Evolutionary conservation across 2,113 vertebrate genomes (phyloP).

Genomic region (Sigmodon hispidus): DNA sequence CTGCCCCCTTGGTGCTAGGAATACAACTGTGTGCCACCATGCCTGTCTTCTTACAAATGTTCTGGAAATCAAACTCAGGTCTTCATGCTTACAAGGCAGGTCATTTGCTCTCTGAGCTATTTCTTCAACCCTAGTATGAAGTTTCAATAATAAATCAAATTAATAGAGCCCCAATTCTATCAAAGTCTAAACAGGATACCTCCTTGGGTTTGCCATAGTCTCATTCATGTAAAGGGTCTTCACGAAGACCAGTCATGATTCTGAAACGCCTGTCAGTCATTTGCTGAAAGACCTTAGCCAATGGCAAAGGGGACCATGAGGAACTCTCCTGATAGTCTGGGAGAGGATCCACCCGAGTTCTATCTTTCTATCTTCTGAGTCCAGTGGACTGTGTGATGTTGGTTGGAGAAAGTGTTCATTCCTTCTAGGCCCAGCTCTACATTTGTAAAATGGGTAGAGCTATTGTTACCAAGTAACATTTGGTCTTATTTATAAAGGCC

Average conservation of each 20-base stretch:
- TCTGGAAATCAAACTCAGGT: too few relatives aligned
- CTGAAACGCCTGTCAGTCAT: neutral
- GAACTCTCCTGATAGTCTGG: neutral
- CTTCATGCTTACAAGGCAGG: neutral
- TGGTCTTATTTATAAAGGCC: neutral
- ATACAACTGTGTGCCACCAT: neutral
- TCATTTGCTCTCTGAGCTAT: neutral
- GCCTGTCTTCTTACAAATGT: too few relatives aligned
- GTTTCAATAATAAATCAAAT: neutral
- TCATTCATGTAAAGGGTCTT: neutral
- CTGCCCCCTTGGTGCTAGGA: neutral
- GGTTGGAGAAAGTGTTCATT: neutral
- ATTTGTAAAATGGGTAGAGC: neutral
- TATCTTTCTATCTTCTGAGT: neutral
- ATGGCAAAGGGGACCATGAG: neutral
- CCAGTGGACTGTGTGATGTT: neutral
- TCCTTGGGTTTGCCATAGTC: neutral
- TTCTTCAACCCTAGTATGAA: neutral
- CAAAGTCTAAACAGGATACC: neutral
- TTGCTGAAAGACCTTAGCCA: fast-evolving
- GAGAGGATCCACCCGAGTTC: neutral
- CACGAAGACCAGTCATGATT: neutral
- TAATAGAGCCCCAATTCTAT: neutral
- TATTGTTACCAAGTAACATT: neutral
- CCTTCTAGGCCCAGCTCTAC: neutral